Conservation (phyloP, 1,140 invertebrate species). For the Lucilia sericata region DNA sequence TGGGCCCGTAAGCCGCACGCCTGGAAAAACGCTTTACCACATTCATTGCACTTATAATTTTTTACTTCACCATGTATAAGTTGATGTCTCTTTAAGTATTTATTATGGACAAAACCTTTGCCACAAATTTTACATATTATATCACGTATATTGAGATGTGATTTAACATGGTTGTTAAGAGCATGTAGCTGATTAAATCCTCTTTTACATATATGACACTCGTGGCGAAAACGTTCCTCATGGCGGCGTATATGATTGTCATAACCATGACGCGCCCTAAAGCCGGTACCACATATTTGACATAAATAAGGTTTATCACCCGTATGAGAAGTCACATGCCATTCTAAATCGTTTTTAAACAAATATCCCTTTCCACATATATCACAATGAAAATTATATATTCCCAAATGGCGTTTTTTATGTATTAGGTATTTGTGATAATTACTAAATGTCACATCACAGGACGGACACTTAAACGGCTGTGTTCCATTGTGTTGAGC, state of each 20-base stretch:
- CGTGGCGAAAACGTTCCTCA: constrained; percentile 47
- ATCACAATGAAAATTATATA: constrained; percentile 33
- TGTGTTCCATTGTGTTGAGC: constrained; percentile 49
- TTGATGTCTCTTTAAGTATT: constrained; percentile 53
- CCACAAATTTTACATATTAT: constrained; percentile 55
- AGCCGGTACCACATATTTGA: constrained; percentile 36
- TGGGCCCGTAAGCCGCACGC: constrained; percentile 38
- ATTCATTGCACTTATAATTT: constrained; percentile 45
- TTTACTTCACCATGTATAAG: constrained; percentile 41
- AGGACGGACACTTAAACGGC: constrained; percentile 48
- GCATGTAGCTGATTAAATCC: constrained; percentile 48
- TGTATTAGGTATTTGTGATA: constrained; percentile 35
- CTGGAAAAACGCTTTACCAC: constrained; percentile 45
- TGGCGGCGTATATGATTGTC: constrained; percentile 49
- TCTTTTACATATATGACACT: constrained; percentile 54
- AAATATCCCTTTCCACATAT: constrained; percentile 31
- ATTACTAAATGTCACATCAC: constrained; percentile 9
- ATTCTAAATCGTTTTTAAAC: constrained; percentile 29
- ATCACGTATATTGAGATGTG: constrained; percentile 52
- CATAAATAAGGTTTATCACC: constrained; percentile 43
- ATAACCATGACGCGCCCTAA: not conserved
- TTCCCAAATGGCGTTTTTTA: constrained; percentile 31
- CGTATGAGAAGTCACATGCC: constrained; percentile 33
- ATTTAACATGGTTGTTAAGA: constrained; percentile 53
- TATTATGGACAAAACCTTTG: constrained; percentile 53